These are phyloP conservation scores for Gastrophysa polygoni DNA, from an alignment of 2,888 invertebrate species.

Conservation along the genomic window DNA sequence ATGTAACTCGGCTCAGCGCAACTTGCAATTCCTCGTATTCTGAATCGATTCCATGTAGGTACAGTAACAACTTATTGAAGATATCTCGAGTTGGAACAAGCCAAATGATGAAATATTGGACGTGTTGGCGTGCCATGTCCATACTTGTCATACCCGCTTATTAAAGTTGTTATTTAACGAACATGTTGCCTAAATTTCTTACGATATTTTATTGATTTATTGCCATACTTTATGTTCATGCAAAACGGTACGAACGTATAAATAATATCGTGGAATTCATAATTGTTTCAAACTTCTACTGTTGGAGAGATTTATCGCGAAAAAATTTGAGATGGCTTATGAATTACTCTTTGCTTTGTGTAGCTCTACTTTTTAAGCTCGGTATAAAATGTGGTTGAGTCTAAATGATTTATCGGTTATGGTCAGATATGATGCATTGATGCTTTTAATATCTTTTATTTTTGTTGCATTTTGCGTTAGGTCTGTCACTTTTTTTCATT, in stretches of 20 bases:
- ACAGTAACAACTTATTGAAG: too few species aligned
- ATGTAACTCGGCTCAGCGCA: not conserved
- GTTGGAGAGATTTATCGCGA: not conserved
- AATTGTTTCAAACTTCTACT: slow-evolving; percentile 22
- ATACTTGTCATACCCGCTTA: slow-evolving; percentile 48
- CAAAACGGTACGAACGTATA: slow-evolving; percentile 32
- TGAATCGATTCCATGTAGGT: slow-evolving; percentile 20
- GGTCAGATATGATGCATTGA: too few species aligned
- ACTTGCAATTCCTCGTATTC: not conserved
- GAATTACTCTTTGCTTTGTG: not conserved
- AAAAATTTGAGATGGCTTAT: not conserved
- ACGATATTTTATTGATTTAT: slow-evolving; percentile 36
- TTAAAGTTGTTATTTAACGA: slow-evolving; percentile 48
- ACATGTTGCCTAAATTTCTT: slow-evolving; percentile 46
- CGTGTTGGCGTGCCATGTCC: slow-evolving; percentile 46
- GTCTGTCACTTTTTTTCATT: too few species aligned
- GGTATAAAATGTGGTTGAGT: not conserved
- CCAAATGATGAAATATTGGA: slow-evolving; percentile 41
- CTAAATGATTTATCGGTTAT: not conserved
- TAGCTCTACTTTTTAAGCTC: not conserved
- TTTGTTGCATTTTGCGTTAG: too few species aligned
- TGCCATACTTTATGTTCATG: slow-evolving; percentile 32
- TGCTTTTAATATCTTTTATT: too few species aligned
- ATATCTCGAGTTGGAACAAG: slow-evolving; percentile 37
- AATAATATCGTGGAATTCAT: slow-evolving; percentile 30